phyloP scores from a whole-genome alignment of 2,113 vertebrate species.

The Zeus faber region DNA sequence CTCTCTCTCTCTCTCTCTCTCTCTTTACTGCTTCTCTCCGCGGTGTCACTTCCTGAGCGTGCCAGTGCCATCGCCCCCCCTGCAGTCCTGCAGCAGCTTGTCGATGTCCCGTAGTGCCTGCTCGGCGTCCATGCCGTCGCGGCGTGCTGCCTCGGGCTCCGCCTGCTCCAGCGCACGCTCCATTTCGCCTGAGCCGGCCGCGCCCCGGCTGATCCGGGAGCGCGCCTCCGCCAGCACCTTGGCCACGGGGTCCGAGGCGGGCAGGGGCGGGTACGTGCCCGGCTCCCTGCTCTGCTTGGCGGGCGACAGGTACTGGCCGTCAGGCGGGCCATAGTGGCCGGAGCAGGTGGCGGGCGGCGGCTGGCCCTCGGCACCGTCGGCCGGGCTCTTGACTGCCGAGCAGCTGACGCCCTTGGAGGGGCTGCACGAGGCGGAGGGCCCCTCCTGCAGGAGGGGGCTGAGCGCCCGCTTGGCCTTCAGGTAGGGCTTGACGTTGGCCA shows the following conservation, averaged over 20 bases:
- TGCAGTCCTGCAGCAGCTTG: slow-evolving; percentile 98
- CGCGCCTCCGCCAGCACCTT: slow-evolving; percentile 91
- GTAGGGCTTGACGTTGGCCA: slow-evolving; percentile 99
- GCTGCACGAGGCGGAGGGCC: slow-evolving; percentile 92
- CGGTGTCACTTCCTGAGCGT: slow-evolving; percentile 86
- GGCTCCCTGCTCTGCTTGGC: slow-evolving; percentile 89
- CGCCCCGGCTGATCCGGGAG: slow-evolving; percentile 77
- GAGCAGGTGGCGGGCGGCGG: slow-evolving; percentile 76
- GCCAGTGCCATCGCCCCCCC: slow-evolving; percentile 81
- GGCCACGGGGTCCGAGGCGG: slow-evolving; percentile 78
- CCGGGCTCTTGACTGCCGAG: slow-evolving; percentile 81
- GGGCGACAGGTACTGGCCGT: slow-evolving; percentile 89
- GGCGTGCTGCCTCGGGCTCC: slow-evolving; percentile 81
- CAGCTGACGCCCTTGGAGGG: slow-evolving; percentile 89
- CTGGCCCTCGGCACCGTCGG: slow-evolving; percentile 91
- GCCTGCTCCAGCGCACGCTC: slow-evolving; percentile 89
- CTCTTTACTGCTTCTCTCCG: too few relatives aligned
- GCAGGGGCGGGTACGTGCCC: slow-evolving; percentile 65
- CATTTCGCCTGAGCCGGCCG: slow-evolving; percentile 66
- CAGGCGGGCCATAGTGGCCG: slow-evolving; percentile 79
- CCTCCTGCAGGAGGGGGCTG: slow-evolving; percentile 96
- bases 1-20: slow-evolving; percentile 26
- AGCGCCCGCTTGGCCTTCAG: slow-evolving; percentile 98
- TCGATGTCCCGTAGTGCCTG: slow-evolving; percentile 98
- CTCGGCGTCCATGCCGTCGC: slow-evolving; percentile 90